Evolutionary conservation across 2,113 vertebrate species (phyloP), one percentile per base, ranked within the genome.

Genomic region (Hippocampus barbouri): DNA sequence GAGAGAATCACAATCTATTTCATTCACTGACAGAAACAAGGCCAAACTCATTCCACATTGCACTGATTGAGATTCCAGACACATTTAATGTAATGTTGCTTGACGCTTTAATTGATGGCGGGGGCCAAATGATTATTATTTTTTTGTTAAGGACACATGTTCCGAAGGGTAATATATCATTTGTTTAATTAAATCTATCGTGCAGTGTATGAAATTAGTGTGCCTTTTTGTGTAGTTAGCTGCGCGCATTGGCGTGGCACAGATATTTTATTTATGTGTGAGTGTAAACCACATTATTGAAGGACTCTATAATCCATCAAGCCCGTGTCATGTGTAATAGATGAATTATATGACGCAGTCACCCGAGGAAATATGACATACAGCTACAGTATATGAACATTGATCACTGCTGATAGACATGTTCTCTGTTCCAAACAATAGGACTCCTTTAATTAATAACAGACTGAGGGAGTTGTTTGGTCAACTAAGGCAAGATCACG

Each of bases 321-420:
- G 56, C 16, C 43, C 0, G 21, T 68, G 75, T 74, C 82, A 80
- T 63, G 61, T 72, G 62, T 69, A 78, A 79, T 70, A 67, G 12
- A 0, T 49, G 11, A 49, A 43, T 10, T 49, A 49, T 49, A 49
- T 79, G 80, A 83, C 75, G 77, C 60, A 6, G 72, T 79, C 77
- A 80, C 77, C 83, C 49, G 74, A 79, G 83, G 85, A 81, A 82
- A 79, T 75, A 77, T 77, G 75, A 84, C 59, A 85, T 72, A 59
- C 11, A 59, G 25, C 21, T 23, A 25, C 25, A 25, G 25, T 25
- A 57, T 8, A 57, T 3, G 9, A 25, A 27, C 2, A 59, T 49
- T 49, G 47, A 49, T 49, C 47, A 14, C 47, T 59, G 57, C 27
- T 59, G 57, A 59, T 27, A 25, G 12, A 30, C 23, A 59, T 6